Percentiles rank a stretch among this genome's conserved stretches.
These are phyloP conservation scores for Hucho hucho DNA, from an alignment of 2,113 vertebrate genomes.

Conservation along the genomic window DNA sequence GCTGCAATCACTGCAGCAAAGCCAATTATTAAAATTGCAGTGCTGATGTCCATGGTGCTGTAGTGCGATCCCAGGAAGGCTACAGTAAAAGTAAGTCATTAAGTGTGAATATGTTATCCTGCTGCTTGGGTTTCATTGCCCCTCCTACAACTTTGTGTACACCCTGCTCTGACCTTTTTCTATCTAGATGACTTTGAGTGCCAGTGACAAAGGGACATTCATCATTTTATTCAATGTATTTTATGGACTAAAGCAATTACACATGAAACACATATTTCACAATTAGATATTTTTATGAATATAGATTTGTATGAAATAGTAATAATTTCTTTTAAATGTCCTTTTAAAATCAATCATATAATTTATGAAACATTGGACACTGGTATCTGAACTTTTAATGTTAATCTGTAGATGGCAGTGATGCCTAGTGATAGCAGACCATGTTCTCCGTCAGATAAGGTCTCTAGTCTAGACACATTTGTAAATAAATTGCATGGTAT, in stretches of 20 bases:
- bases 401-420: slow-evolving; percentile 80
- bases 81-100: slow-evolving; percentile 46
- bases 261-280: no score
- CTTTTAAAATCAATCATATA: background rate
- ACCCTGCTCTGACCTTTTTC: background rate
- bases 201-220: background rate
- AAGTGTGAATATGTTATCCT: slow-evolving; percentile 53
- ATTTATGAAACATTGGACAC: background rate
- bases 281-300: no score
- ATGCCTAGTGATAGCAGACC: slow-evolving; percentile 60
- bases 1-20: slow-evolving; percentile 69
- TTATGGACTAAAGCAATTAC: no score
- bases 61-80: slow-evolving; percentile 35
- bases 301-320: no score
- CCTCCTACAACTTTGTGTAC: background rate
- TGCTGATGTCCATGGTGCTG: slow-evolving; percentile 69
- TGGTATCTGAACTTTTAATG: slow-evolving; percentile 62
- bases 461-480: slow-evolving; percentile 7
- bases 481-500: no score
- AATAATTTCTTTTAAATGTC: background rate
- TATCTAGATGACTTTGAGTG: no score
- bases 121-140: slow-evolving; percentile 41
- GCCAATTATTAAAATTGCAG: slow-evolving; percentile 67
- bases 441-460: background rate
- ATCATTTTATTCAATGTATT: no score